A percentile compares a stretch with the other conserved stretches of the same genome.
These are phyloP conservation scores for Charanyca ferruginea DNA, from an alignment of 2,888 invertebrate species.

Conservation along the genomic window DNA sequence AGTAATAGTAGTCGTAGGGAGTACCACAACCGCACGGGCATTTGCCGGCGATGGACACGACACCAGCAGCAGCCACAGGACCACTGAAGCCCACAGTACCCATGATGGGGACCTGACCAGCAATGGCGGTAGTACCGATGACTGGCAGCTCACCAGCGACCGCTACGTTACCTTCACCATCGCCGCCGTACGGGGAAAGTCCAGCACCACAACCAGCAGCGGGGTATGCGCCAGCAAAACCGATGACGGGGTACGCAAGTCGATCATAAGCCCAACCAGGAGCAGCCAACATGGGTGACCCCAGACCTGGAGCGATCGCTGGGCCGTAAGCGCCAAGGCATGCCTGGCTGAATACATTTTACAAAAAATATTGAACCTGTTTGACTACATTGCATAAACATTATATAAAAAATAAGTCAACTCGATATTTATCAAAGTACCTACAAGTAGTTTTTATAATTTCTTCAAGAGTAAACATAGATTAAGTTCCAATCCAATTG, in stretches of 20 bases:
- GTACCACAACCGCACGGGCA: constrained; percentile 63
- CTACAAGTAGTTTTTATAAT: too few species aligned
- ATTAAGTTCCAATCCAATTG: too few species aligned
- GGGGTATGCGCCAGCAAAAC: neutral
- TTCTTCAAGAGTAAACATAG: too few species aligned
- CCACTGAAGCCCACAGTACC: constrained; percentile 65
- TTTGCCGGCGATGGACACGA: constrained; percentile 61
- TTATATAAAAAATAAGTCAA: too few species aligned
- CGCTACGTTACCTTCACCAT: constrained; percentile 53
- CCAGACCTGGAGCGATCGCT: neutral
- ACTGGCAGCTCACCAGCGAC: constrained; percentile 61
- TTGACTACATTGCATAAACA: too few species aligned
- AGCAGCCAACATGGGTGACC: neutral
- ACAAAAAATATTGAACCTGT: neutral
- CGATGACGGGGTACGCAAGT: neutral
- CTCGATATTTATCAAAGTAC: too few species aligned
- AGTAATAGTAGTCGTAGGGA: neutral
- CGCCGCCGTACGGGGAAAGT: constrained; percentile 44
- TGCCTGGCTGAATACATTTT: constrained; percentile 20
- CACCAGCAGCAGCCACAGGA: constrained; percentile 61
- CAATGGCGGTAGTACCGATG: constrained; percentile 66
- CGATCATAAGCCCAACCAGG: too few species aligned
- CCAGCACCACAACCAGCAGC: constrained; percentile 7
- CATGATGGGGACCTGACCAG: constrained; percentile 68
- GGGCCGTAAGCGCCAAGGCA: constrained; percentile 18